Percentiles rank a stretch among this genome's conserved stretches.
Conservation (phyloP, 2,113 vertebrate genomes). For the Sturnira hondurensis region DNA sequence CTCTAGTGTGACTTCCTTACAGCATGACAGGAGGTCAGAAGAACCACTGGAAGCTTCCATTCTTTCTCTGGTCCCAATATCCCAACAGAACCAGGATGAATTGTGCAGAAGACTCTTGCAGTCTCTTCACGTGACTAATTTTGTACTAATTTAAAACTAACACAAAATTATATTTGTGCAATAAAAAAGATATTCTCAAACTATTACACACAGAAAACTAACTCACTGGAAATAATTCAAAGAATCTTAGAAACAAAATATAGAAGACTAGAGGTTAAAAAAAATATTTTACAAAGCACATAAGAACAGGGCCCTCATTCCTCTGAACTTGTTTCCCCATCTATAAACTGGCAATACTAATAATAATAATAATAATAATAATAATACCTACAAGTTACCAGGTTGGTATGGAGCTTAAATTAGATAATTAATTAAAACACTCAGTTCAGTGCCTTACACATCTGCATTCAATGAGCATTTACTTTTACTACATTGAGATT, state of each 20-base stretch:
- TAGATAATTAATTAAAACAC: not conserved
- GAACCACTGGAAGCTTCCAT: not conserved
- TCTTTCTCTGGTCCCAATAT: not conserved
- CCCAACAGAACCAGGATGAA: not conserved
- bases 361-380: not conserved
- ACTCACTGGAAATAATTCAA: not conserved
- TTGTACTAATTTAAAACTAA: not conserved
- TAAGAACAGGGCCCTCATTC: not conserved
- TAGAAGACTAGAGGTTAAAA: not conserved
- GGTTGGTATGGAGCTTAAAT: not conserved
- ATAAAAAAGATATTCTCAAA: not conserved
- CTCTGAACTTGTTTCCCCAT: not conserved
- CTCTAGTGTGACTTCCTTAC: not conserved
- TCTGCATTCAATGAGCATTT: not conserved
- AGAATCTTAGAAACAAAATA: not conserved
- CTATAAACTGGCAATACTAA: not conserved
- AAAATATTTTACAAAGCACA: not conserved
- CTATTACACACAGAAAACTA: not conserved
- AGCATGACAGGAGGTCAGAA: not conserved
- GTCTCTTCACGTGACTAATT: not conserved
- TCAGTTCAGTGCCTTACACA: not conserved
- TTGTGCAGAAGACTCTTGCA: not conserved
- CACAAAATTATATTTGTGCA: not conserved
- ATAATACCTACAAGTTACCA: not conserved
- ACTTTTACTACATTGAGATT: not conserved